Conservation (phyloP, 2,888 invertebrate species). For the Polylopha cassiicola region DNA sequence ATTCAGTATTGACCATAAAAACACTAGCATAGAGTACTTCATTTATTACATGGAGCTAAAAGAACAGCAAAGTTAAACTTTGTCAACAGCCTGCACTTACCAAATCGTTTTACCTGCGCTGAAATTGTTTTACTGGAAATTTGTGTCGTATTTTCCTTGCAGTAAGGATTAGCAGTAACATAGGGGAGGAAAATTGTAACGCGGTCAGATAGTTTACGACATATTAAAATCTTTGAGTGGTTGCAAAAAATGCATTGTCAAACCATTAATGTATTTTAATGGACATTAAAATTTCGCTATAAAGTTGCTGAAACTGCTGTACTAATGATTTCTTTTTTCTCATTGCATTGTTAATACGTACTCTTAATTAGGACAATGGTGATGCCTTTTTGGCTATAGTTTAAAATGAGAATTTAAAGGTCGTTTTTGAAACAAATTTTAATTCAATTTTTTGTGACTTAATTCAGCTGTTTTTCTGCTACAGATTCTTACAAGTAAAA, state of each 20-base stretch:
- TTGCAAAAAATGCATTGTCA: slow-evolving; percentile 39
- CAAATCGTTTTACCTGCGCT: slow-evolving; percentile 18
- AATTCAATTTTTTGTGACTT: too few species aligned
- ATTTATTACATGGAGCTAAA: not conserved
- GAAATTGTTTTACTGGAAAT: slow-evolving; percentile 23
- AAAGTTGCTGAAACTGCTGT: slow-evolving; percentile 10
- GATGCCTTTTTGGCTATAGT: too few species aligned
- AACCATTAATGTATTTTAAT: slow-evolving; percentile 31
- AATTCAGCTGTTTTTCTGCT: too few species aligned
- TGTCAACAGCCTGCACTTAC: slow-evolving; percentile 23
- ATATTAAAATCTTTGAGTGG: slow-evolving; percentile 52
- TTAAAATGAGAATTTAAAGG: too few species aligned
- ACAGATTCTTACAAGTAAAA: too few species aligned
- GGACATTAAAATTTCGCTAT: slow-evolving; percentile 27
- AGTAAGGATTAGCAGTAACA: slow-evolving; percentile 21
- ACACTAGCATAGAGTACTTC: not conserved
- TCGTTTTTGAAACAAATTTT: too few species aligned
- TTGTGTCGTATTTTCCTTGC: slow-evolving; percentile 33
- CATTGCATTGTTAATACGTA: slow-evolving; percentile 7
- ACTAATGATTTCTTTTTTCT: not conserved
- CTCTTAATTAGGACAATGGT: too few species aligned
- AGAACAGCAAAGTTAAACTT: slow-evolving; percentile 15
- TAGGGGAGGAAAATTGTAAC: slow-evolving; percentile 22
- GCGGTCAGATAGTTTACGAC: slow-evolving; percentile 47
- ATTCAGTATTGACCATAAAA: slow-evolving; percentile 20